Evolutionary conservation across 2,888 invertebrate genomes (phyloP).

Genomic region (Habroteleia sp.): DNA sequence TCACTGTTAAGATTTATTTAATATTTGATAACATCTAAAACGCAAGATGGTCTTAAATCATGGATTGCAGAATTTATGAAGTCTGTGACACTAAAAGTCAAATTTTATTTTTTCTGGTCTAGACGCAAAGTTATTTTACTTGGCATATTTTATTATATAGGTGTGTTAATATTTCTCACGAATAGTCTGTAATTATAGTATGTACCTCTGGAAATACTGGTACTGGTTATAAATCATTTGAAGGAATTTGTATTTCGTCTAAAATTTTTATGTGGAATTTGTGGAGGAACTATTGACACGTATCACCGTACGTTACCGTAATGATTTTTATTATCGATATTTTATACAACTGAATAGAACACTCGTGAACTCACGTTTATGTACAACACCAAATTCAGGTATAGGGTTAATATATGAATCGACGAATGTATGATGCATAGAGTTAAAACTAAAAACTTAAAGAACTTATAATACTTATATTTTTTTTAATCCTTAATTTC

Average conservation of each 20-base stretch:
- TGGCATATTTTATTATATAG: conserved; percentile 40
- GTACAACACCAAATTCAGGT: too few species aligned
- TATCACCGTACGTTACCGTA: conserved; percentile 12
- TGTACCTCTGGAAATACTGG: conserved; percentile 22
- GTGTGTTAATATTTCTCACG: conserved; percentile 44
- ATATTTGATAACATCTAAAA: background rate
- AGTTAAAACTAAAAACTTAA: too few species aligned
- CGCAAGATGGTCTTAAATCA: background rate
- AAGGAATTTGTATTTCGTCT: conserved; percentile 44
- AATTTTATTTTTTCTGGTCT: conserved; percentile 10
- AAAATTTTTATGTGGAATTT: conserved; percentile 24
- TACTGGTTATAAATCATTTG: conserved; percentile 39
- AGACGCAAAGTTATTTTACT: conserved; percentile 19
- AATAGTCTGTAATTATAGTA: conserved; percentile 34
- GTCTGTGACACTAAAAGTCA: conserved; percentile 35
- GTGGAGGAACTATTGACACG: conserved; percentile 29
- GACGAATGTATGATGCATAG: background rate
- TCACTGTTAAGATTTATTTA: too few species aligned
- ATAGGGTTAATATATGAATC: background rate
- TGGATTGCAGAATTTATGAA: conserved; percentile 11
- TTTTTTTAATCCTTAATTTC: too few species aligned
- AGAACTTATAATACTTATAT: too few species aligned
- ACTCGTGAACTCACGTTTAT: conserved; percentile 1
- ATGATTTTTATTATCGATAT: conserved; percentile 35
- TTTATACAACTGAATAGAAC: conserved; percentile 17